A percentile compares a stretch with the other conserved stretches of the same genome.
These are phyloP conservation scores for Rhinatrema bivittatum DNA, from an alignment of 2,797 vertebrate species.

Conservation along the genomic window DNA sequence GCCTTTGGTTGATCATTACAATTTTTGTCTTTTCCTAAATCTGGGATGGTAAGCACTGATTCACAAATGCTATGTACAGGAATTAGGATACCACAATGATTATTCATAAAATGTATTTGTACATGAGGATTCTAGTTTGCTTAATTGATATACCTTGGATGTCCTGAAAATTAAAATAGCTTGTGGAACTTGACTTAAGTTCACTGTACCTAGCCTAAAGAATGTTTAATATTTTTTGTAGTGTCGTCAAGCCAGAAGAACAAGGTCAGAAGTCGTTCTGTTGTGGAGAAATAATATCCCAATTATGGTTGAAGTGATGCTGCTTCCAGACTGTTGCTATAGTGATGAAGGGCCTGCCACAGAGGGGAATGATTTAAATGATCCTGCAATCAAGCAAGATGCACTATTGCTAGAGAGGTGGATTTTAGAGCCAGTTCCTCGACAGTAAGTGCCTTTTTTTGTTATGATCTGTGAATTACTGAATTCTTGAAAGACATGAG, in stretches of 20 bases:
- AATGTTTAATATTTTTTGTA: too few relatives aligned
- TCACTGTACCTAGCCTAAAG: too few relatives aligned
- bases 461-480: not conserved
- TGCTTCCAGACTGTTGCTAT: slow-evolving; percentile 97
- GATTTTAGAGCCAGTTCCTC: slow-evolving; percentile 89
- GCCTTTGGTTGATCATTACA: too few relatives aligned
- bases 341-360: slow-evolving; percentile 85
- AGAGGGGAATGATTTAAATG: slow-evolving; percentile 80
- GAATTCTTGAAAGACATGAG: not conserved
- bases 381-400: slow-evolving; percentile 94
- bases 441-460: slow-evolving; percentile 71
- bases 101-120: too few relatives aligned
- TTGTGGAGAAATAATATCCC: slow-evolving; percentile 95
- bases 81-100: too few relatives aligned
- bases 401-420: slow-evolving; percentile 91
- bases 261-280: slow-evolving; percentile 85
- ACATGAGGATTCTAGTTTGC: too few relatives aligned
- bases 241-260: slow-evolving; percentile 91
- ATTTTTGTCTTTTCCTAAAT: too few relatives aligned
- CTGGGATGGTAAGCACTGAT: too few relatives aligned
- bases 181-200: too few relatives aligned
- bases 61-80: too few relatives aligned
- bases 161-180: too few relatives aligned
- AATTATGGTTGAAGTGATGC: slow-evolving; percentile 98
- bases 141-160: too few relatives aligned